Base-by-base conservation (phyloP, 92 coral and sea anemone genomes). In the Bergia sp. region DNA sequence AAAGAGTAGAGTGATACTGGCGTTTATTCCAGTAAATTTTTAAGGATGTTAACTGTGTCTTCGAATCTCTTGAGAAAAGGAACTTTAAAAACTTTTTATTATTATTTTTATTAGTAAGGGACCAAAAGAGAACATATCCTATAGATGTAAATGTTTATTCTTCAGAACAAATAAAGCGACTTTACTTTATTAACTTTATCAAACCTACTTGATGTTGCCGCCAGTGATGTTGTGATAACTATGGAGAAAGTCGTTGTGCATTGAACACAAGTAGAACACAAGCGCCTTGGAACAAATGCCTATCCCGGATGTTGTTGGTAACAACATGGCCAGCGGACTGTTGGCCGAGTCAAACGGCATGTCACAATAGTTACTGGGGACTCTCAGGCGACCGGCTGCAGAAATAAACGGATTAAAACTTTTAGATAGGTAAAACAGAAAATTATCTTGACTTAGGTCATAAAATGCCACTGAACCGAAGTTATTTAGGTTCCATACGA, bases 161-260 rank as follows among this genome's bases (percentile, higher is more conserved):
- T 50, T 50, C 7, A 50, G 58, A 57, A 5, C 0, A 29, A 29
- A 11, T 3, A 57, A 16, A 57, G 65, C 65, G 20, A 57, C 65
- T 57, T 11, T 57, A 45, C 50, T 57, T 57, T 57, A 57, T 57
- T 57, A 57, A 57, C 2, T 11, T 11, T 16, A 61, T 23, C 13
- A 43, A 42, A 94, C 93, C 66, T 85, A 94, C 96, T 91, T 90
- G 21, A 89, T 89, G 20, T 77, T 73, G 71, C 93, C 88, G 55
- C 88, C 83, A 23, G 76, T 77, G 86, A 85, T 78, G 88, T 86
- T 78, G 73, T 79, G 89, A 42, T 90, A 96, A 41, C 87, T 83
- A 47, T 88, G 91, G 85, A 90, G 82, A 84, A 94, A 96, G 16
- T 94, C 97, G 86, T 96, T 96, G 75, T 96, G 92, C n/a, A 95